A percentile compares a stretch with the other conserved stretches of the same genome.
Conservation (phyloP, 2,113 vertebrate genomes). For the Gymnorhina tibicen region DNA sequence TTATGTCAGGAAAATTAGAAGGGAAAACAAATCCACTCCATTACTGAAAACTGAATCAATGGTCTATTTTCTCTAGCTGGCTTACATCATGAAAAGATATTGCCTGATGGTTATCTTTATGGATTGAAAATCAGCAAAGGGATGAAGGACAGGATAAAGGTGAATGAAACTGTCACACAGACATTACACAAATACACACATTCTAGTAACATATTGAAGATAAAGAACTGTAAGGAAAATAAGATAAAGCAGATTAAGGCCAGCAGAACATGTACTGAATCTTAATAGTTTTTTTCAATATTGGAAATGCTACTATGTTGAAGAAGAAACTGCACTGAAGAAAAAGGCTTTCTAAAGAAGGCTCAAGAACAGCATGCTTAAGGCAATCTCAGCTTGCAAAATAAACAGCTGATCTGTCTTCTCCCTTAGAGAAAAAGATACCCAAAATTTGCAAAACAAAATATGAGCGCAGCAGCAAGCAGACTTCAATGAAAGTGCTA, state of each 20-base stretch:
- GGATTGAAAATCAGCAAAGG: background rate
- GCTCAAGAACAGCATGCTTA: background rate
- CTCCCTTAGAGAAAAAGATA: background rate
- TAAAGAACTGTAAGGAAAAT: background rate
- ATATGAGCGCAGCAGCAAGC: background rate
- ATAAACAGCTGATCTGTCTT: background rate
- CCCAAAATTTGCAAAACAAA: background rate
- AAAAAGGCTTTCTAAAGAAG: background rate
- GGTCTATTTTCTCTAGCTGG: background rate
- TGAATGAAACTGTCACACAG: background rate
- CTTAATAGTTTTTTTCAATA: rapidly evolving
- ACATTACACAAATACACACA: background rate
- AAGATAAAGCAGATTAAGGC: background rate
- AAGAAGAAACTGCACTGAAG: background rate
- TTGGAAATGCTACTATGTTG: background rate
- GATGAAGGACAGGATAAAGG: background rate
- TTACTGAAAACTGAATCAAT: background rate
- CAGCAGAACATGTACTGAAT: background rate
- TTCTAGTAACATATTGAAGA: background rate
- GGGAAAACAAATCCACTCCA: background rate
- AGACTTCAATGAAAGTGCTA: background rate
- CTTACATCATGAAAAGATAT: background rate
- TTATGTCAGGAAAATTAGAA: background rate
- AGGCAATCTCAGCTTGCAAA: background rate
- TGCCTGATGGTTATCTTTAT: background rate